These are phyloP conservation scores for Melopsittacus undulatus DNA, from an alignment of 2,797 vertebrate species.

Conservation along the genomic window DNA sequence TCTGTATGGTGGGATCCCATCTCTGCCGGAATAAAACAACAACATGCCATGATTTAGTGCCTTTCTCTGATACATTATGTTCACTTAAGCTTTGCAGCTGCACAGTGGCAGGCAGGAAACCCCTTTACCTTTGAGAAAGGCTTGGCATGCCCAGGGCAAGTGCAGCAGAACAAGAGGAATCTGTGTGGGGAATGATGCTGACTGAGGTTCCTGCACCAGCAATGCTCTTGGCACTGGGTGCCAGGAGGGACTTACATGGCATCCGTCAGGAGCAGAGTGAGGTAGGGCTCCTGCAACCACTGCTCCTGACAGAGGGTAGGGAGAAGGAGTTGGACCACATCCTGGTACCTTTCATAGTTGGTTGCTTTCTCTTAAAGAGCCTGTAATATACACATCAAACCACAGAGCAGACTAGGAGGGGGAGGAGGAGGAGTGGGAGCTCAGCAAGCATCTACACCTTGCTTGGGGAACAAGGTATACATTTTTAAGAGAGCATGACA, in stretches of 20 bases:
- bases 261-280: accelerated
- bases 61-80: accelerated
- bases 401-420: not conserved
- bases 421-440: constrained; percentile 26
- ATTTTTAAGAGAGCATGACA: not conserved
- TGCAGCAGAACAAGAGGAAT: not conserved
- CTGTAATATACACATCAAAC: constrained; percentile 28
- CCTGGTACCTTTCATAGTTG: constrained; percentile 54
- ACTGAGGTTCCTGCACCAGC: accelerated
- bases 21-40: constrained; percentile 78
- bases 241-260: not conserved
- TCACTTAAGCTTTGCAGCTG: not conserved
- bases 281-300: not conserved
- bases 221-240: not conserved
- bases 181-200: accelerated
- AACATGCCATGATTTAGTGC: not conserved
- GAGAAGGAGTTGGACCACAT: constrained; percentile 36
- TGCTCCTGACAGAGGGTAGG: not conserved
- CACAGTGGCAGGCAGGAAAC: not conserved
- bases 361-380: constrained; percentile 51
- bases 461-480: not conserved
- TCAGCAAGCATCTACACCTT: not conserved
- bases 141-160: not conserved
- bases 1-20: constrained; percentile 93
- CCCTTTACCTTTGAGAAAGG: not conserved